Base-by-base conservation (phyloP, 1,140 invertebrate genomes). In the Diabrotica virgifera region DNA sequence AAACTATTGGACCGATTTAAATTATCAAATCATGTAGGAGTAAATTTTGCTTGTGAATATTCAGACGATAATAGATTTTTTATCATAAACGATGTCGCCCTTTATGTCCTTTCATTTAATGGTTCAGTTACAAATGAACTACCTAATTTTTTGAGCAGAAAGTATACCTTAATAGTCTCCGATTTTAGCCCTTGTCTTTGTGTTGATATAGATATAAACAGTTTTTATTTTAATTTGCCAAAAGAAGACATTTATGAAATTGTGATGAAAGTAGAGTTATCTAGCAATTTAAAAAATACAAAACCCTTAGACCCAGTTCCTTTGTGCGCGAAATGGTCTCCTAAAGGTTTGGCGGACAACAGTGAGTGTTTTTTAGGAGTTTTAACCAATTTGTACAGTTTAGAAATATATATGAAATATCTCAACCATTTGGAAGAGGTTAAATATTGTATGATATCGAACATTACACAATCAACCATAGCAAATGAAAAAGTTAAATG, bases 121-220 rank as follows among this genome's bases (percentile, higher is more conserved):
- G 58, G 63, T 1, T 53, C 64, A 51, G 40, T 72, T 55, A 58
- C 55, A 9, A 67, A 63, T 50, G 9, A 37, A 46, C 62, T 63
- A 24, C 13, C 62, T 1, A 13, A 51, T 13, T 64, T 66, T 24
- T 63, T 54, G 6, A 63, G 61, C 13, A 65, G 65, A 51, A 73
- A 73, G 50, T 40, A 52, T 36, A 66, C 64, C 12, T 12, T 73
- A 11, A 10, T 64, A 52, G 24, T 64, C 7, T 60, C 68, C 6
- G 8, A 64, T 6, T 75, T 58, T 69, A 46, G 61, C 5, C 14
- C 71, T 8, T 67, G 66, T 53, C 36, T 35, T 5, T 56, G 71
- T 53, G 37, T 75, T 37, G 70, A 64, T 10, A 59, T 73, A 8
- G 62, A 75, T 57, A 63, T 73, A 14, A 68, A 74, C 38, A 51